Conservation (phyloP, 2,113 vertebrate species). For the Mesitornis unicolor region DNA sequence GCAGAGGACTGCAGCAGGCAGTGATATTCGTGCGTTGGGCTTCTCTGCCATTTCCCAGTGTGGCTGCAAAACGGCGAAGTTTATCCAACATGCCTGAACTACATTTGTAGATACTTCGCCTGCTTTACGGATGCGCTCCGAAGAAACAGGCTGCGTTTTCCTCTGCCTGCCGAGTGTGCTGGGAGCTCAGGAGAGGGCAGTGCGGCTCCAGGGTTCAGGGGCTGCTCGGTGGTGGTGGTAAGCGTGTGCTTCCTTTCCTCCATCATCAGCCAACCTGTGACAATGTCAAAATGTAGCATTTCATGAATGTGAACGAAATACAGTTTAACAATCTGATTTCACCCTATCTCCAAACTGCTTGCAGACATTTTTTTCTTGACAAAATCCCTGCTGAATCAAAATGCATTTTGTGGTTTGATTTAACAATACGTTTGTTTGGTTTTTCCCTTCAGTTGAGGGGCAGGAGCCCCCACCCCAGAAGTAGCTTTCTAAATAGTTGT, state of each 20-base stretch:
- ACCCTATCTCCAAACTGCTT: conserved; percentile 17
- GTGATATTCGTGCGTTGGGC: neutral
- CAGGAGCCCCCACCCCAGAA: neutral
- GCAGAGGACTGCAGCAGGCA: neutral
- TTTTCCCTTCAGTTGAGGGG: neutral
- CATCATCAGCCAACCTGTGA: neutral
- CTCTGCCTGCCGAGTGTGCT: neutral
- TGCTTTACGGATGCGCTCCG: accelerated
- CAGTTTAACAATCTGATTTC: conserved; percentile 32
- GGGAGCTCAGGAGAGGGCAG: conserved; percentile 37
- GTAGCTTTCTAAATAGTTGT: neutral
- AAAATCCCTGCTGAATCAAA: neutral
- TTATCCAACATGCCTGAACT: neutral
- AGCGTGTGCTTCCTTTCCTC: neutral
- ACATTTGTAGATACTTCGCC: neutral
- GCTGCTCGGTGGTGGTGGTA: neutral
- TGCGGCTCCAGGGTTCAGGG: neutral
- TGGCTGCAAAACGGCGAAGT: neutral
- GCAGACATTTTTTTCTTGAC: neutral
- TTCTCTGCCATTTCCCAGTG: neutral
- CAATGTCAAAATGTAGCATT: neutral
- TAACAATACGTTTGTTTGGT: neutral
- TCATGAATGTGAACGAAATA: neutral
- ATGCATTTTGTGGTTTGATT: neutral
- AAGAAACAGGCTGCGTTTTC: neutral